Evolutionary conservation across 2,113 vertebrate genomes (phyloP).

Genomic region (Carollia perspicillata): DNA sequence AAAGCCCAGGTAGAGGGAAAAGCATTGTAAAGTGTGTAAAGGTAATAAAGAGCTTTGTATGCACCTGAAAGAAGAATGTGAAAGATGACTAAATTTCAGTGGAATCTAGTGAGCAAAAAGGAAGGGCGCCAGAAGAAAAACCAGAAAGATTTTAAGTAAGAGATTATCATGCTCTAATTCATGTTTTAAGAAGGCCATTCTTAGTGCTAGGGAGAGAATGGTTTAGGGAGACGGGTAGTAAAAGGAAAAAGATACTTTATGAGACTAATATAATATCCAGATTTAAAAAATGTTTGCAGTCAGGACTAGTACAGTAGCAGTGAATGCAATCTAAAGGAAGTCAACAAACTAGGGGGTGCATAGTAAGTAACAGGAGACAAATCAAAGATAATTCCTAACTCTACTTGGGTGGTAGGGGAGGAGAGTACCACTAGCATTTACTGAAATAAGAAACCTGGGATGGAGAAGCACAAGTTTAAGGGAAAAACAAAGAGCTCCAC

Average conservation of each 20-base stretch:
- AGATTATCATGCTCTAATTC: background rate
- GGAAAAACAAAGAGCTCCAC: background rate
- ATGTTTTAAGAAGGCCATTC: background rate
- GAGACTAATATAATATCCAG: background rate
- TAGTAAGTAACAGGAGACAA: background rate
- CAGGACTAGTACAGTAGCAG: background rate
- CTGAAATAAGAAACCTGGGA: background rate
- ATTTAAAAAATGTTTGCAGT: background rate
- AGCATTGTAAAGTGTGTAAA: background rate
- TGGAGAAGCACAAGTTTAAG: background rate
- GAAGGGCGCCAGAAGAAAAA: background rate
- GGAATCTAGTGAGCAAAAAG: background rate
- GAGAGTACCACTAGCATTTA: background rate
- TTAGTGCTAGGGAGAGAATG: background rate
- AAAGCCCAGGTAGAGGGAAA: background rate
- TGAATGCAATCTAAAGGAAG: background rate
- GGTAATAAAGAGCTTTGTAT: background rate
- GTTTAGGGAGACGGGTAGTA: background rate
- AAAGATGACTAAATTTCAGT: conserved; percentile 14
- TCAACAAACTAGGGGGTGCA: background rate
- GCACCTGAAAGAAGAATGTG: background rate
- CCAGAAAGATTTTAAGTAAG: background rate
- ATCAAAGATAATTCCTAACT: background rate
- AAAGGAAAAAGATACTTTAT: background rate
- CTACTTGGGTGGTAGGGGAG: background rate